Evolutionary conservation across 2,888 invertebrate species (phyloP).

Genomic region (Sussaba pulchella): DNA sequence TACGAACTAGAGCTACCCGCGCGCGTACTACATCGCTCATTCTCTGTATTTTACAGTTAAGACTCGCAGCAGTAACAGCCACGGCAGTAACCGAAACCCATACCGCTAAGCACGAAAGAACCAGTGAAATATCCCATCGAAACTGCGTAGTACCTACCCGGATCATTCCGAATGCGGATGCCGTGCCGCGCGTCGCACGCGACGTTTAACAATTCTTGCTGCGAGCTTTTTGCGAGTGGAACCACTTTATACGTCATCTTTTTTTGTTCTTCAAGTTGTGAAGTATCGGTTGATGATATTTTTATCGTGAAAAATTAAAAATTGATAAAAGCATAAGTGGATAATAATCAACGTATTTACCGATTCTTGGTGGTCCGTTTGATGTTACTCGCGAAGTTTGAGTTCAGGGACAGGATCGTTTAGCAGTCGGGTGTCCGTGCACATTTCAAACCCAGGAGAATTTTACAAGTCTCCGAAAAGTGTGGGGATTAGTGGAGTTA

Average conservation of each 20-base stretch:
- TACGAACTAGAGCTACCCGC: slow-evolving; percentile 49
- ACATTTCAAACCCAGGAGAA: not conserved
- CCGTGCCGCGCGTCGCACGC: slow-evolving; percentile 82
- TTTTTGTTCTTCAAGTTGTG: slow-evolving; percentile 6
- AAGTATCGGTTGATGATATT: slow-evolving; percentile 51
- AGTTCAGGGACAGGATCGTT: slow-evolving; percentile 13
- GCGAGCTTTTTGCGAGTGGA: slow-evolving; percentile 16
- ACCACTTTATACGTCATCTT: not conserved
- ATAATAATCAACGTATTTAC: too few species aligned
- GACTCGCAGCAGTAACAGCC: slow-evolving; percentile 52
- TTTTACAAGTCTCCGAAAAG: not conserved
- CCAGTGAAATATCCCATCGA: slow-evolving; percentile 76
- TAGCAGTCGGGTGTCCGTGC: not conserved
- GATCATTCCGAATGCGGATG: slow-evolving; percentile 80
- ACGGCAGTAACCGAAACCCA: slow-evolving; percentile 49
- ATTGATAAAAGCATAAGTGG: slow-evolving; percentile 15
- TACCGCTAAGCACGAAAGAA: slow-evolving; percentile 73
- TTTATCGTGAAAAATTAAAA: slow-evolving; percentile 18
- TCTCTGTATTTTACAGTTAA: slow-evolving; percentile 55
- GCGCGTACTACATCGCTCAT: slow-evolving; percentile 26
- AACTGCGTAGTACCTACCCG: slow-evolving; percentile 73
- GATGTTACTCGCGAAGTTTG: slow-evolving; percentile 7
- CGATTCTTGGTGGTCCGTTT: not conserved
- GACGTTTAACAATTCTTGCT: slow-evolving; percentile 67
- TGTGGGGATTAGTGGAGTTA: not conserved